phyloP scores from a whole-genome alignment of 2,888 invertebrate genomes.

The Diloba caeruleocephala region DNA sequence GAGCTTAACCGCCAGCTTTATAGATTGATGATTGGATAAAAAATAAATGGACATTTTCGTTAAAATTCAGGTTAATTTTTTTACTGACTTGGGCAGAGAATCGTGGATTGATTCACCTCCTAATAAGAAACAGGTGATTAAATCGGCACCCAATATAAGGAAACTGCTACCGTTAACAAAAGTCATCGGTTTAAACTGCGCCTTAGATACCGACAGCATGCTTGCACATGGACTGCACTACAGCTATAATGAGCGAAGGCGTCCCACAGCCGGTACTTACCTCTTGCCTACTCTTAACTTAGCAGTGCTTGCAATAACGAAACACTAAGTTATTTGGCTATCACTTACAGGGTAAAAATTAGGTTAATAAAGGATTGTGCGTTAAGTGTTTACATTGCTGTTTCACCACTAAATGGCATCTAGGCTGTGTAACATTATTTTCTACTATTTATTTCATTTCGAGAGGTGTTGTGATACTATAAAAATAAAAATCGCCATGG shows the following conservation, averaged over 20 bases:
- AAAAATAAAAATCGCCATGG: too few species aligned
- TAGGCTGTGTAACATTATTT: conserved; percentile 19
- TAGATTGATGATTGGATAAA: too few species aligned
- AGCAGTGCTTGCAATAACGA: conserved; percentile 82
- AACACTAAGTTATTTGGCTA: conserved; percentile 64
- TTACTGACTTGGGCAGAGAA: too few species aligned
- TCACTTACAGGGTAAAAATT: conserved; percentile 34
- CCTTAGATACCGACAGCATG: conserved; percentile 45
- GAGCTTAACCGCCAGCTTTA: too few species aligned
- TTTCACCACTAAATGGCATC: conserved; percentile 40
- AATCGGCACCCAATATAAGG: too few species aligned
- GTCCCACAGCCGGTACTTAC: conserved; percentile 67
- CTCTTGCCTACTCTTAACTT: conserved; percentile 82
- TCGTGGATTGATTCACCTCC: too few species aligned
- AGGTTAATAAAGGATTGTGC: conserved; percentile 47
- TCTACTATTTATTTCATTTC: too few species aligned
- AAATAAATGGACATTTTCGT: too few species aligned
- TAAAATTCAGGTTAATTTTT: too few species aligned
- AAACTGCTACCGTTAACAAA: too few species aligned
- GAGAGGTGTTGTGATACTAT: too few species aligned
- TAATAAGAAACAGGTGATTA: too few species aligned
- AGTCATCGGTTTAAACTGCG: conserved; percentile 27
- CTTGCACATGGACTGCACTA: conserved; percentile 57
- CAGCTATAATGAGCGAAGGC: conserved; percentile 53
- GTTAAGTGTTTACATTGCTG: conserved; percentile 25